Evolutionary conservation across 2,888 invertebrate genomes (phyloP), one percentile per base, ranked within the genome.

Genomic region (Cylindroiulus punctatus): DNA sequence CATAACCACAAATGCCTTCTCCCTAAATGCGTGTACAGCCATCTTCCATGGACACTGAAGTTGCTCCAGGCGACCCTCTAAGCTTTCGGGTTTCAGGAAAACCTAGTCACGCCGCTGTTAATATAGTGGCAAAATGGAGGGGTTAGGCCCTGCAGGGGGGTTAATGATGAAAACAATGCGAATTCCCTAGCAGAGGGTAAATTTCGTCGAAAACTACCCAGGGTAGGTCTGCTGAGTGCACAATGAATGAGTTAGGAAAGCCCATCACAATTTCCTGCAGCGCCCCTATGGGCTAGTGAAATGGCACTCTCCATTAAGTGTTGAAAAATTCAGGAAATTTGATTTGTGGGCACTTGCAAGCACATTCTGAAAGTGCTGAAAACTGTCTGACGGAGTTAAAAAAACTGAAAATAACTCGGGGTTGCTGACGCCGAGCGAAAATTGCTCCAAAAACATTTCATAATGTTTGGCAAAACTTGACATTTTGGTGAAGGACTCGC

Each of bases 121-220:
- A 76, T 76, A 76, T 76, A 52, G 76, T 14, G 26, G 30, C 76
- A 30, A 76, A 76, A 76, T 30, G 76, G 76, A 76, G 30, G 65
- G 76, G 76, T 76, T 76, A 76, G 30, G 17, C 30, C 76, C 76
- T 76, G 76, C 76, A 76, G 26, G 30, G 44, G 26, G 65, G 65
- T 65, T 65, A 65, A 65, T 65, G 65, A 65, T 26, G 65, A 65
- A 65, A 65, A 65, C 65, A 65, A 65, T 65, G 65, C 65, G 65
- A 65, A 65, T 65, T 65, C 65, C 65, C 65, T 26, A 65, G 26
- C 26, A 26, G 65, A 65, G 26, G 26, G 26, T 10, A 65, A 65
- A 26, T 65, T 47, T 40, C 4, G 47, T 14, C 2, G 47, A 5
- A 26, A 8, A 12, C n/a, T 26, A 8, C 40, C 8, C n/a, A 8